phyloP scores from a whole-genome alignment of 2,113 vertebrate species.

The Istiophorus platypterus region DNA sequence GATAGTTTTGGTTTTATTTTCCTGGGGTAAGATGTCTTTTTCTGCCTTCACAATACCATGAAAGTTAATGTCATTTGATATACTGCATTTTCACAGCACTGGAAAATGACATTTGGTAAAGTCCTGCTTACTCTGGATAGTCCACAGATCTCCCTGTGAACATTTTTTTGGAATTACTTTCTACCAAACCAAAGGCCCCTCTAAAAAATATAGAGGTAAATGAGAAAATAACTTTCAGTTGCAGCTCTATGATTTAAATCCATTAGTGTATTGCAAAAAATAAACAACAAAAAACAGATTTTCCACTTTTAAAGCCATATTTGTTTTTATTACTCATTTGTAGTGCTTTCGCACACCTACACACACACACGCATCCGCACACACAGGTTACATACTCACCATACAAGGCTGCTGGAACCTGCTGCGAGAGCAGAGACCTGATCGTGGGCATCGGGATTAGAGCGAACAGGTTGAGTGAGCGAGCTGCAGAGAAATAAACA shows the following conservation, averaged over 20 bases:
- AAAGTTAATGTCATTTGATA: not conserved
- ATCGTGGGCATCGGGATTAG: slow-evolving; percentile 95
- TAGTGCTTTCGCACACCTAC: not conserved
- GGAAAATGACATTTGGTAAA: no score
- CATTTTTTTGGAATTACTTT: not conserved
- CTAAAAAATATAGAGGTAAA: no score
- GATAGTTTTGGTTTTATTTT: not conserved
- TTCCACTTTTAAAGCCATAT: not conserved
- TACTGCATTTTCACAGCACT: no score
- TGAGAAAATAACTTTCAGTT: no score
- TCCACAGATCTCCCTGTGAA: not conserved
- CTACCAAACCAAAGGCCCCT: no score
- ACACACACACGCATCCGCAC: not conserved
- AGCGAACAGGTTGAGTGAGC: slow-evolving; percentile 89
- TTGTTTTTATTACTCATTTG: not conserved
- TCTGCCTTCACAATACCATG: not conserved
- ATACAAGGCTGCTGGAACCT: slow-evolving; percentile 87
- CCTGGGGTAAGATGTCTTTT: not conserved
- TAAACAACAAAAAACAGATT: not conserved
- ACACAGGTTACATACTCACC: slow-evolving; percentile 83
- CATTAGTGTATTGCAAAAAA: not conserved
- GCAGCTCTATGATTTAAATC: not conserved
- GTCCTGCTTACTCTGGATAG: no score
- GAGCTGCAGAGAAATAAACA: slow-evolving; percentile 84
- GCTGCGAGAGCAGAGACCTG: slow-evolving; percentile 93